Evolutionary conservation across 1,140 invertebrate species (phyloP).

Genomic region (Temnothorax longispinosus): DNA sequence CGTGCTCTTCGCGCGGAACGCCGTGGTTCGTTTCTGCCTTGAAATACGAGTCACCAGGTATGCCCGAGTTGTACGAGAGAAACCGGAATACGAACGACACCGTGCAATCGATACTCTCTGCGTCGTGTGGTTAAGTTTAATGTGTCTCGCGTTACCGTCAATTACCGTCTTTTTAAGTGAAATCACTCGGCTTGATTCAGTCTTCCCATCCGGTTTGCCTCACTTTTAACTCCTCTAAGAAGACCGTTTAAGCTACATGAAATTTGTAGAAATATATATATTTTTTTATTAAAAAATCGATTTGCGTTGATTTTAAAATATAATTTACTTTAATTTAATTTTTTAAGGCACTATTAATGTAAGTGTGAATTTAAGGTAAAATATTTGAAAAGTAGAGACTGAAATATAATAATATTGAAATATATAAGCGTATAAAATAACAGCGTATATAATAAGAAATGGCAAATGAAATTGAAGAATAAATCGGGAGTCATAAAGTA

Average conservation of each 20-base stretch:
- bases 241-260: neutral
- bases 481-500: neutral
- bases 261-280: neutral
- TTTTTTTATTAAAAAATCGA: neutral
- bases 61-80: slow-evolving; percentile 64
- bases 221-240: neutral
- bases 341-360: neutral
- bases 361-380: neutral
- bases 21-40: slow-evolving; percentile 67
- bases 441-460: neutral
- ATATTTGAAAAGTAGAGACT: neutral
- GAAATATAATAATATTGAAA: slow-evolving; percentile 2
- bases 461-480: neutral
- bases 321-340: neutral
- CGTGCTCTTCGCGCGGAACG: slow-evolving; percentile 64
- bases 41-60: slow-evolving; percentile 74
- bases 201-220: neutral
- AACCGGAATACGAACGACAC: slow-evolving; percentile 70
- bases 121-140: slow-evolving; percentile 69
- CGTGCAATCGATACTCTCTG: slow-evolving; percentile 70
- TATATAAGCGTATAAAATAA: slow-evolving; percentile 6
- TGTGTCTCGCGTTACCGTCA: slow-evolving; percentile 53
- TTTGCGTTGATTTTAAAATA: neutral
- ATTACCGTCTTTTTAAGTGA: slow-evolving; percentile 39
- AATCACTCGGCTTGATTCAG: neutral